Base-by-base conservation (phyloP, 2,888 invertebrate genomes). In the Spilosoma lubricipeda region DNA sequence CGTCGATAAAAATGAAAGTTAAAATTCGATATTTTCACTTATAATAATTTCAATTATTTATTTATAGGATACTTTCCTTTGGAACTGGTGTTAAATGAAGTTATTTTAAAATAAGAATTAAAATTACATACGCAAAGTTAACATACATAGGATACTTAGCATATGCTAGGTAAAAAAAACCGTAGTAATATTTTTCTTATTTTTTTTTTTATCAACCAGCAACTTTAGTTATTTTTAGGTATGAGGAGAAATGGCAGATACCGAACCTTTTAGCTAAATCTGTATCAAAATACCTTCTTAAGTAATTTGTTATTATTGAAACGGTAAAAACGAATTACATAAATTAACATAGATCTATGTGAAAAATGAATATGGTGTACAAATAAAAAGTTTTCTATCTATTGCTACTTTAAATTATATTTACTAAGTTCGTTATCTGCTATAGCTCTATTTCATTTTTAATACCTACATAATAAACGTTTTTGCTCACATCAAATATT, bases 21-120 rank as follows among this genome's bases (percentile, higher is more conserved):
- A 90, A 91, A 92, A 92, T 92, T 93, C 91, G 91, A 90, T 91
- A 87, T 85, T 90, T 89, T 87, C 82, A 82, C 88, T 88, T 89
- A 87, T 79, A 82, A 86, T 83, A 82, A 70, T 63, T 65, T 82
- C 73, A 74, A 69, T 30, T 75, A 71, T 66, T 72, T 75, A 67
- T 27, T 64, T 64, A 75, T 75, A 74, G 13, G 11, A 65, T n/a
- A n/a, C n/a, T n/a, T n/a, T n/a, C n/a, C n/a, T 70, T 56, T 45
- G 70, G 63, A 71, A 48, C 33, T 27, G 56, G 27, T 67, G 45
- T 59, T 45, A 23, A 73, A 68, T 63, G 18, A 67, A 67, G 56
- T 70, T 68, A 42, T 66, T 64, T 45, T 56, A n/a, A 36, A 36
- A 56, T 52, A 56, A 66, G 30, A 66, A 73, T 66, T 70, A 70